Evolutionary conservation across 2,888 invertebrate genomes (phyloP).

Genomic region (Amphipyra berbera): DNA sequence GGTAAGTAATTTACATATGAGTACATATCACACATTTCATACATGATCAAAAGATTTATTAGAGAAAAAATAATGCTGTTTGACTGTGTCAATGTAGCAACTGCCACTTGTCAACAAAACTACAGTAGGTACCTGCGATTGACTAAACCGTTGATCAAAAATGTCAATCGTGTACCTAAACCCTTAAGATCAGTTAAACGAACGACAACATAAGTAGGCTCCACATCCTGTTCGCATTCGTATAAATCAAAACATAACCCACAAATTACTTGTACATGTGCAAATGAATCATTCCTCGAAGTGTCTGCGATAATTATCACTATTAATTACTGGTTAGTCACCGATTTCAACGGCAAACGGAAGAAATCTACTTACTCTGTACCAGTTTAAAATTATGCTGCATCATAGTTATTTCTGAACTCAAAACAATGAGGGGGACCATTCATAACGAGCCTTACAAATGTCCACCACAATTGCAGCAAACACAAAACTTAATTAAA

Average conservation of each 20-base stretch:
- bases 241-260: constrained; percentile 48
- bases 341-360: constrained; percentile 37
- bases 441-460: constrained; percentile 78
- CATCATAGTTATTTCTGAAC: constrained; percentile 80
- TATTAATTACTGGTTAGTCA: constrained; percentile 58
- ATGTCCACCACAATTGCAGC: constrained; percentile 81
- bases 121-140: constrained; percentile 2
- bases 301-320: constrained; percentile 58
- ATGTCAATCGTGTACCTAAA: constrained; percentile 13
- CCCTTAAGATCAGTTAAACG: constrained; percentile 17
- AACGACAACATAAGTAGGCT: constrained; percentile 31
- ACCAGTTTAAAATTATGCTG: constrained; percentile 65
- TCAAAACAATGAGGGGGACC: constrained; percentile 72
- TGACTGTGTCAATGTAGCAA: too few relatives aligned
- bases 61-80: too few relatives aligned
- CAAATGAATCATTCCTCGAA: constrained; percentile 50
- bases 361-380: constrained; percentile 42
- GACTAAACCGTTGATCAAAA: constrained; percentile 16
- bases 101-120: too few relatives aligned
- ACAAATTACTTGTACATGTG: constrained; percentile 39
- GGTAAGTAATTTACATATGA: too few relatives aligned
- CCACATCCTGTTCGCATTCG: constrained; percentile 52
- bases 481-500: constrained; percentile 87
- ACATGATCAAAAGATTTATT: too few relatives aligned
- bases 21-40: too few relatives aligned